Conservation (phyloP, 2,113 vertebrate genomes). For the Tricholaema leucomelas region DNA sequence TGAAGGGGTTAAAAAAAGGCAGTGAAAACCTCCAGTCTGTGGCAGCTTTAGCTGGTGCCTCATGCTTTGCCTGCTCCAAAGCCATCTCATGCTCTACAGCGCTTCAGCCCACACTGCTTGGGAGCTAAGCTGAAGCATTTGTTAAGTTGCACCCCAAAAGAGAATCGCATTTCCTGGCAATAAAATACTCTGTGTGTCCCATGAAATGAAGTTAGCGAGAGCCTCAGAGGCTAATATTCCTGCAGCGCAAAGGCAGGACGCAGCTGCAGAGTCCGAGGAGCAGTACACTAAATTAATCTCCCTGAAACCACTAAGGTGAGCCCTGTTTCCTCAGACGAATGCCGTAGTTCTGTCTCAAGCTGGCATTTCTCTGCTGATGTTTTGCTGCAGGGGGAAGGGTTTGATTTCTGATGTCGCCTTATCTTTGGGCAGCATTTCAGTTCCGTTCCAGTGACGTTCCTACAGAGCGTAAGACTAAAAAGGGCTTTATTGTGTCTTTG, state of each 20-base stretch:
- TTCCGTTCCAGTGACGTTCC: slow-evolving; percentile 25
- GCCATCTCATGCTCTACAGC: background rate
- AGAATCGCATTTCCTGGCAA: background rate
- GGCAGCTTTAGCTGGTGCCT: background rate
- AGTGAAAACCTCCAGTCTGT: background rate
- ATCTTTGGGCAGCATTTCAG: slow-evolving; percentile 51
- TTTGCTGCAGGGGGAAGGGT: background rate
- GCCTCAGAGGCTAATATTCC: background rate
- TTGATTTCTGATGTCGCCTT: slow-evolving; percentile 45
- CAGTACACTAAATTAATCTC: background rate
- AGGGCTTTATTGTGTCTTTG: slow-evolving; percentile 60
- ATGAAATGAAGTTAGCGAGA: background rate
- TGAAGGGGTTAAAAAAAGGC: background rate
- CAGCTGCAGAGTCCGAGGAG: background rate
- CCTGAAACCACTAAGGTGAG: background rate
- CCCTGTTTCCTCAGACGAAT: background rate
- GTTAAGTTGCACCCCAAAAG: background rate
- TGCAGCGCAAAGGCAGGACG: background rate
- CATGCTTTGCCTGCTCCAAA: background rate
- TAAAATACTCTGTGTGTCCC: background rate
- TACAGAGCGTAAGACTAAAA: background rate
- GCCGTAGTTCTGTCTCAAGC: background rate
- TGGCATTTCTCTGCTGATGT: background rate
- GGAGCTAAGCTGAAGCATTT: background rate
- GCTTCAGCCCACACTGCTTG: background rate